Percentiles rank a stretch among this genome's conserved stretches.
phyloP scores from a whole-genome alignment of 2,888 invertebrate genomes.

The Parnassius mnemosyne region DNA sequence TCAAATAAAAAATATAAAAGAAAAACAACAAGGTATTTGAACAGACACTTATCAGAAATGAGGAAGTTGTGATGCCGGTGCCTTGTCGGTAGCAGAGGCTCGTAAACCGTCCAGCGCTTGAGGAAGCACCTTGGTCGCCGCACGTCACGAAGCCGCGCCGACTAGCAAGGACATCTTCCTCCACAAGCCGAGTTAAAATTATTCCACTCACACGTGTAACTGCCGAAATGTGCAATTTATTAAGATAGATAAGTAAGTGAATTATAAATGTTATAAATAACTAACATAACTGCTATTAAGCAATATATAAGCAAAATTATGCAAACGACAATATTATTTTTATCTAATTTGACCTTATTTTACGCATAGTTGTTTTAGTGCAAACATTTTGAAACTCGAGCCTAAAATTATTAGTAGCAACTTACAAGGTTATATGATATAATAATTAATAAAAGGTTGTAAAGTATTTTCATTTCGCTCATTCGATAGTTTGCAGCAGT shows the following conservation, averaged over 20 bases:
- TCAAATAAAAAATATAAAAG: not conserved
- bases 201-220: slow-evolving; percentile 5
- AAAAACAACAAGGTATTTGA: slow-evolving; percentile 9
- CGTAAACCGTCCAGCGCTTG: slow-evolving; percentile 16
- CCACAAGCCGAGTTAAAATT: slow-evolving; percentile 10
- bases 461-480: no score
- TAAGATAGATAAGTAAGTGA: slow-evolving; percentile 1
- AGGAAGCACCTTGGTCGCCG: slow-evolving; percentile 26
- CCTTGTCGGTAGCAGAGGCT: slow-evolving; percentile 19
- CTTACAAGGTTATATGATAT: no score
- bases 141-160: slow-evolving; percentile 1
- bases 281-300: not conserved
- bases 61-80: slow-evolving; percentile 21
- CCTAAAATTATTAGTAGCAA: no score
- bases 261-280: no score
- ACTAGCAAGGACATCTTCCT: slow-evolving; percentile 18
- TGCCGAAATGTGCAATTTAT: not conserved
- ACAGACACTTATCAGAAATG: slow-evolving; percentile 18
- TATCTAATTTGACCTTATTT: no score
- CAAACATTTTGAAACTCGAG: no score
- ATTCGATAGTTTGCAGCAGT: no score
- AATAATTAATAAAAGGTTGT: no score
- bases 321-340: no score
- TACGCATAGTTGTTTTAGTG: no score
- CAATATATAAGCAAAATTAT: no score